Percentiles rank a stretch among this genome's conserved stretches.
Conservation (phyloP, 1,140 invertebrate species). For the Pogonomyrmex californicus region DNA sequence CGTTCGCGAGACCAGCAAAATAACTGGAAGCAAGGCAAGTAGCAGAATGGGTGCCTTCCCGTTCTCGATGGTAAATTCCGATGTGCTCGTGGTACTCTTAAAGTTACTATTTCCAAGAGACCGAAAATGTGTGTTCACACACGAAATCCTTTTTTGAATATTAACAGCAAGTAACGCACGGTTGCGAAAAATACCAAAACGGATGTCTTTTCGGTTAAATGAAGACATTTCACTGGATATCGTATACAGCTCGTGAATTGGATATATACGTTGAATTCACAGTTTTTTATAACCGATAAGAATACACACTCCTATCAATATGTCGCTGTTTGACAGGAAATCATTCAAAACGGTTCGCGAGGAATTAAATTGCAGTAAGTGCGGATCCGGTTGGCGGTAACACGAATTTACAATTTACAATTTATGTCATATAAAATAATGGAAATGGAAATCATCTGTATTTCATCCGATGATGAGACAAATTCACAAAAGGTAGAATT, state of each 20-base stretch:
- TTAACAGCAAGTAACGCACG: neutral
- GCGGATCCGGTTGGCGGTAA: neutral
- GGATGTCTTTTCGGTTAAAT: neutral
- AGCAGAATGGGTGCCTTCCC: too few species aligned
- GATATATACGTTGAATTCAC: neutral
- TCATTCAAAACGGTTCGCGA: neutral
- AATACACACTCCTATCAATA: neutral
- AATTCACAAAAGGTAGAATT: constrained; percentile 47
- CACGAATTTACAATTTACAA: neutral
- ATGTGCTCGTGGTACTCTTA: neutral
- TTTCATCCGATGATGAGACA: constrained; percentile 74
- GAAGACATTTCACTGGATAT: neutral
- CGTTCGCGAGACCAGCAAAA: neutral
- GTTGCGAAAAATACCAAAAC: neutral
- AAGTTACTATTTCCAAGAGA: constrained; percentile 44
- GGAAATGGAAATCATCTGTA: constrained; percentile 68
- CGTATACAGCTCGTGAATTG: too few species aligned
- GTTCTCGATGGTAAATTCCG: neutral
- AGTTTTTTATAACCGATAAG: neutral
- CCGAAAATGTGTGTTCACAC: neutral
- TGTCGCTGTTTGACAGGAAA: constrained; percentile 34
- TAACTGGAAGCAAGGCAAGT: constrained; percentile 13
- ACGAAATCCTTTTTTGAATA: neutral
- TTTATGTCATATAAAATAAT: neutral
- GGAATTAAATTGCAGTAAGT: neutral